These are phyloP conservation scores for Rhagologus leucostigma DNA, from an alignment of 2,113 vertebrate species.

Conservation along the genomic window DNA sequence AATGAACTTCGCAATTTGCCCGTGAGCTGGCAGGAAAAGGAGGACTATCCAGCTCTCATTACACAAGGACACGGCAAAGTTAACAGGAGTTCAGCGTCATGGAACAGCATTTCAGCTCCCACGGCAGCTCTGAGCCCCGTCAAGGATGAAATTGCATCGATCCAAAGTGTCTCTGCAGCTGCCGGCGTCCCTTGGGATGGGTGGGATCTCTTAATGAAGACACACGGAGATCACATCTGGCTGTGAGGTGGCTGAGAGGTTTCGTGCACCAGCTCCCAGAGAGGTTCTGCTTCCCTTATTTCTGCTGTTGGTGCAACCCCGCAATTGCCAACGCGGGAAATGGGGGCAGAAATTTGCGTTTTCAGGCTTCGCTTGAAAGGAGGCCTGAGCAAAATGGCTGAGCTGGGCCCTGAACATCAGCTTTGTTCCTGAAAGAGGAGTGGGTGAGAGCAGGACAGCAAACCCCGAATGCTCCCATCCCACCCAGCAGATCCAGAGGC, in stretches of 20 bases:
- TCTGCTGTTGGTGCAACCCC: not conserved
- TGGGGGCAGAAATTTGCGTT: not conserved
- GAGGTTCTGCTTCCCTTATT: not conserved
- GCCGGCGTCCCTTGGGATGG: not conserved
- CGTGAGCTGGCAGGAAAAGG: not conserved
- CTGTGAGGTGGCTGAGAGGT: not conserved
- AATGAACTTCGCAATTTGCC: not conserved
- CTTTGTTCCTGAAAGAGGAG: not conserved
- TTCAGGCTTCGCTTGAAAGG: not conserved
- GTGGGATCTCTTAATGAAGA: not conserved
- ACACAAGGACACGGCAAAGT: not conserved
- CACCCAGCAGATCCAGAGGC: not conserved
- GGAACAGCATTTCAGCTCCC: not conserved
- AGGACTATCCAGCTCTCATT: not conserved
- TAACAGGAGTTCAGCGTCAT: not conserved
- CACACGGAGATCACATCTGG: not conserved
- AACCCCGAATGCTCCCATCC: not conserved
- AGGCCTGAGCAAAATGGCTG: not conserved
- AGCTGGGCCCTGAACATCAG: not conserved
- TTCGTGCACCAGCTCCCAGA: not conserved
- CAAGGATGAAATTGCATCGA: not conserved
- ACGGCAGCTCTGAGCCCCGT: not conserved
- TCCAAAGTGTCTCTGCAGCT: not conserved
- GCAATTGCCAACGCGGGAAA: not conserved
- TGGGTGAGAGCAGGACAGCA: not conserved